A percentile compares a stretch with the other conserved stretches of the same genome.
phyloP scores from a whole-genome alignment of 1,140 invertebrate species.

The Penaeus japonicus region DNA sequence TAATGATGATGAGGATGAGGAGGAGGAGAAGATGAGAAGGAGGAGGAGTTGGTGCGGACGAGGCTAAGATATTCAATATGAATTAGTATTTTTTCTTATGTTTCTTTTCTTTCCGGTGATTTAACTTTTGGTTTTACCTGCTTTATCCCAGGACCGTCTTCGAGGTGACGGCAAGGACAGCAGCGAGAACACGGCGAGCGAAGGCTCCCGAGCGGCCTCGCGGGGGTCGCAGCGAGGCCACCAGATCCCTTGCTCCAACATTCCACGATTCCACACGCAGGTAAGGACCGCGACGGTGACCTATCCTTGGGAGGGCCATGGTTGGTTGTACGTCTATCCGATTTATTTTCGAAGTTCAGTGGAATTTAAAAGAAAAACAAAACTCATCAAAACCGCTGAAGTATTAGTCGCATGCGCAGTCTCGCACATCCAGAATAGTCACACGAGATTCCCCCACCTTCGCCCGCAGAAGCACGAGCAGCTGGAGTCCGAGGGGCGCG shows the following conservation, averaged over 20 bases:
- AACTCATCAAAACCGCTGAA: too few relatives aligned
- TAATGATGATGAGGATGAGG: too few relatives aligned
- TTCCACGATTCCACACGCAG: constrained; percentile 29
- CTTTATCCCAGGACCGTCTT: constrained; percentile 13
- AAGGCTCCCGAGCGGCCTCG: constrained; percentile 18
- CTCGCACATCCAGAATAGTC: too few relatives aligned
- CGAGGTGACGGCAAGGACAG: constrained; percentile 58
- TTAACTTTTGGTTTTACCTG: not conserved
- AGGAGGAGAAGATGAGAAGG: too few relatives aligned
- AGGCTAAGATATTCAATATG: too few relatives aligned
- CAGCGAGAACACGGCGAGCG: constrained; percentile 51
- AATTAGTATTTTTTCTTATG: too few relatives aligned
- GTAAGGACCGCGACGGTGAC: not conserved
- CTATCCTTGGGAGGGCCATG: not conserved
- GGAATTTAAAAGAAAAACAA: too few relatives aligned
- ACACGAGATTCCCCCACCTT: not conserved
- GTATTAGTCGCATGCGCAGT: too few relatives aligned
- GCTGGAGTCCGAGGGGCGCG: not conserved
- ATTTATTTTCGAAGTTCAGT: too few relatives aligned
- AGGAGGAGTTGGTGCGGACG: too few relatives aligned
- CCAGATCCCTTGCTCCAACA: not conserved
- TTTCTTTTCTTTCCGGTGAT: not conserved
- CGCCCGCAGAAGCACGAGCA: not conserved
- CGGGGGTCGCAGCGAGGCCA: not conserved
- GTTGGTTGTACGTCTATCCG: too few relatives aligned